Evolutionary conservation across 2,888 invertebrate genomes (phyloP), one percentile per base, ranked within the genome.

Genomic region (Anagyrus pseudococci): DNA sequence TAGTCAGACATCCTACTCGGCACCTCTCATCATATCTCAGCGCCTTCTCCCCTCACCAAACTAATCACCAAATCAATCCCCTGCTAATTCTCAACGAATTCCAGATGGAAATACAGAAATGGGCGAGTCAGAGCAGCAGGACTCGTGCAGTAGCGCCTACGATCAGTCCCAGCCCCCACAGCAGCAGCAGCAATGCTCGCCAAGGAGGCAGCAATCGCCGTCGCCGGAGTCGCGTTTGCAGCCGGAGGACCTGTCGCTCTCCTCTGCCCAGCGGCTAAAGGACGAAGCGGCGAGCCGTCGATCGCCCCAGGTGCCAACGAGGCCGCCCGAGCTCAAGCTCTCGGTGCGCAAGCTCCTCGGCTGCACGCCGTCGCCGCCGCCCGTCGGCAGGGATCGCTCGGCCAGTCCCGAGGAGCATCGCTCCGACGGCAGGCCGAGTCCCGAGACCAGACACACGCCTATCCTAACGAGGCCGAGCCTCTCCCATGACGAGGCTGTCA

Each of bases 281-380:
- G 64, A 62, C 46, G 63, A 69, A 15, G 7, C 49, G 54, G 10
- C 17, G 43, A 19, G 19, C 33, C 46, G 59, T 62, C 2, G n/a
- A n/a, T n/a, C n/a, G 48, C 63, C 4, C 46, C 20, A 46, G 26
- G 20, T 10, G 29, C 37, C 26, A 13, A 17, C 71, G 1, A 79
- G 75, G 48, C 74, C 76, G 2, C 78, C 78, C 15, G 78, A 79
- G 64, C 54, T 79, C 3, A 78, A 79, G 57, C 67, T 78, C 2
- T 79, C 78, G 19, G 78, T 78, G 26, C 71, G 78, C 54, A 79
- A 78, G 61, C 63, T 79, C 26, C 67, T 78, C 7, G 78, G 78
- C 1, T 78, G 78, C 55, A 78, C 78, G 4, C 77, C 78, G 25
- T 77, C 78, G 13, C 77, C 76, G 7, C 77, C 76, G 13, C 74